A percentile compares a stretch with the other conserved stretches of the same genome.
phyloP scores from a whole-genome alignment of 2,888 invertebrate species.

The Platypus cylindrus region DNA sequence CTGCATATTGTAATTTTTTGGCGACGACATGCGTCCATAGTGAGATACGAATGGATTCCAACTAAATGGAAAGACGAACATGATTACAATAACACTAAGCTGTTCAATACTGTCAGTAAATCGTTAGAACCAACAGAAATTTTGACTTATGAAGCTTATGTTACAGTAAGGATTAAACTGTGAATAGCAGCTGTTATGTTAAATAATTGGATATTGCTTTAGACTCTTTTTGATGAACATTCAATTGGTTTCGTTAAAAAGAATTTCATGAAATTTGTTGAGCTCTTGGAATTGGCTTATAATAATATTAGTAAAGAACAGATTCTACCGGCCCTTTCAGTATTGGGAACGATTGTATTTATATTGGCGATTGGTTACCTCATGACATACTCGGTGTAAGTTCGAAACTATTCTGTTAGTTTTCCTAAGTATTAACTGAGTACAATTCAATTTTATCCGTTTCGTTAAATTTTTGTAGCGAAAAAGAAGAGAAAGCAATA shows the following conservation, averaged over 20 bases:
- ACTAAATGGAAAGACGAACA: constrained; percentile 51
- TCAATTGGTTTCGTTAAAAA: constrained; percentile 59
- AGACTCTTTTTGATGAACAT: constrained; percentile 71
- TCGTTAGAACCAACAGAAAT: constrained; percentile 61
- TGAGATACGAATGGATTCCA: constrained; percentile 85
- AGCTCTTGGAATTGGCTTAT: constrained; percentile 57
- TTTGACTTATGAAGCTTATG: constrained; percentile 63
- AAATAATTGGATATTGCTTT: constrained; percentile 16
- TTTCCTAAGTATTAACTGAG: background rate
- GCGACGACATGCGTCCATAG: constrained; percentile 72
- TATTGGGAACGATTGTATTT: constrained; percentile 64
- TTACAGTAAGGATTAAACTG: constrained; percentile 44
- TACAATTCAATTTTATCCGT: background rate
- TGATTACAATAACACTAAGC: constrained; percentile 55
- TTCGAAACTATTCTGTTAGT: constrained; percentile 16
- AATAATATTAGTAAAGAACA: constrained; percentile 66
- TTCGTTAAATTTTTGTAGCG: constrained; percentile 10
- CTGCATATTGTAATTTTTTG: constrained; percentile 79
- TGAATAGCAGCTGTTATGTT: background rate
- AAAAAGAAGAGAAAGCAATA: constrained; percentile 44
- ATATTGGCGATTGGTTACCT: constrained; percentile 70
- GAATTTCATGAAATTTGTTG: constrained; percentile 49
- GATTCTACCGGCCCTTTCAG: constrained; percentile 63
- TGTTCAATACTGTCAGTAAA: constrained; percentile 59
- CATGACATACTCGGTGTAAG: constrained; percentile 70